These are phyloP conservation scores for Nomada flava DNA, from an alignment of 2,888 invertebrate genomes.

Conservation along the genomic window DNA sequence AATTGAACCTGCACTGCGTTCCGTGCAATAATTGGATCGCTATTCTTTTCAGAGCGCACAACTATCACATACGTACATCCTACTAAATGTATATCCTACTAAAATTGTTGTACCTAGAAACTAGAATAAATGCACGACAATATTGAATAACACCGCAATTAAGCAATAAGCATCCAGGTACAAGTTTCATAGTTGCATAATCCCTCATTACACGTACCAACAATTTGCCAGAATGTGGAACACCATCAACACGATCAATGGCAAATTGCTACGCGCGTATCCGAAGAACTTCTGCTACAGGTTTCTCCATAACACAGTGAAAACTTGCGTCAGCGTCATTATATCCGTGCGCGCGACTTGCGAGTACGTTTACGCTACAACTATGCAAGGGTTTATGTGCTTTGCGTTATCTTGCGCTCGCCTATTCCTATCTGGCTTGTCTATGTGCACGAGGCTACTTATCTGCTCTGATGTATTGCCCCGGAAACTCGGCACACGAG, in stretches of 20 bases:
- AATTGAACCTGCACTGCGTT: too few species aligned
- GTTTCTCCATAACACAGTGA: slow-evolving; percentile 8
- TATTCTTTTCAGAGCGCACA: too few species aligned
- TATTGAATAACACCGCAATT: background rate
- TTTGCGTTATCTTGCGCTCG: slow-evolving; percentile 67
- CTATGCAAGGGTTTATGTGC: slow-evolving; percentile 60
- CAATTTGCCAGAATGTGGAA: background rate
- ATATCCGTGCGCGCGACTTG: slow-evolving; percentile 44
- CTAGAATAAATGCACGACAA: background rate
- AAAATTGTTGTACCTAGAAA: background rate
- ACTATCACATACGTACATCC: too few species aligned
- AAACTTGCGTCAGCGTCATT: slow-evolving; percentile 59
- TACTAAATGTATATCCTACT: background rate
- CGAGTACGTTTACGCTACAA: slow-evolving; percentile 51
- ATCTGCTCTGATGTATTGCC: slow-evolving; percentile 68
- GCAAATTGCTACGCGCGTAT: background rate
- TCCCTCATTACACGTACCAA: background rate
- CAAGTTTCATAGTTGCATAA: background rate
- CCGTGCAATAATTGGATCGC: too few species aligned
- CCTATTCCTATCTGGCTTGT: slow-evolving; percentile 57
- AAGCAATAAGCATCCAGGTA: background rate
- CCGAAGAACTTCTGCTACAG: background rate
- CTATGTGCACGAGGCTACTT: slow-evolving; percentile 59
- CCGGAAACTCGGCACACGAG: slow-evolving; percentile 64
- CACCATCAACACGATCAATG: slow-evolving; percentile 1